phyloP scores from a whole-genome alignment of 2,797 vertebrate genomes.

The Spinibarbus caldwelli region DNA sequence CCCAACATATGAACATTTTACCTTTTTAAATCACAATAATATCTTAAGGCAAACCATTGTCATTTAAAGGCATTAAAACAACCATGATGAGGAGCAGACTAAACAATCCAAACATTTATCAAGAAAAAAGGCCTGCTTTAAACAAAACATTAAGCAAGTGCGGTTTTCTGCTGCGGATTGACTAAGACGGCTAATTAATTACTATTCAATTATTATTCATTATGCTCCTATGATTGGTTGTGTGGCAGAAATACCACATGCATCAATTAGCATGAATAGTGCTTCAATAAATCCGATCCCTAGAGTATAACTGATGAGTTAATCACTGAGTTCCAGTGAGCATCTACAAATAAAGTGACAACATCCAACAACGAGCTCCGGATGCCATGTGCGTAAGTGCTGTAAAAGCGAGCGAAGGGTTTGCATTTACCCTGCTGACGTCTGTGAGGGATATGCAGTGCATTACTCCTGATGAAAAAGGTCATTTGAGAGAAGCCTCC shows the following conservation, averaged over 20 bases:
- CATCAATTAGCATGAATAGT: neutral
- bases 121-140: neutral
- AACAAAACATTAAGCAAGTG: conserved; percentile 3
- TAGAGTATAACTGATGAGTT: neutral
- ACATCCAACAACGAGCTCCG: conserved; percentile 15
- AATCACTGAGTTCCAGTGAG: conserved; percentile 5
- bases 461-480: conserved; percentile 50
- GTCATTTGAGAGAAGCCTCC: conserved; percentile 32
- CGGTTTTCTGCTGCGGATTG: neutral
- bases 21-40: neutral
- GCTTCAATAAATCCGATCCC: neutral
- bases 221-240: neutral
- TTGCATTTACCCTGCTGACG: conserved; percentile 47
- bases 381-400: neutral
- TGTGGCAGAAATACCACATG: conserved; percentile 13
- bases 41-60: neutral
- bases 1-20: neutral
- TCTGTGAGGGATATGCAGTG: conserved; percentile 41
- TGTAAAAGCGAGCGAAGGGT: conserved; percentile 39
- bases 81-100: neutral
- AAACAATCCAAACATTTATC: neutral
- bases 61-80: neutral
- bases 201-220: neutral
- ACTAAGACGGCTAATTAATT: neutral
- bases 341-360: conserved; percentile 15